Conservation (phyloP, 2,113 vertebrate species). For the Mesembrinibis cayennensis region DNA sequence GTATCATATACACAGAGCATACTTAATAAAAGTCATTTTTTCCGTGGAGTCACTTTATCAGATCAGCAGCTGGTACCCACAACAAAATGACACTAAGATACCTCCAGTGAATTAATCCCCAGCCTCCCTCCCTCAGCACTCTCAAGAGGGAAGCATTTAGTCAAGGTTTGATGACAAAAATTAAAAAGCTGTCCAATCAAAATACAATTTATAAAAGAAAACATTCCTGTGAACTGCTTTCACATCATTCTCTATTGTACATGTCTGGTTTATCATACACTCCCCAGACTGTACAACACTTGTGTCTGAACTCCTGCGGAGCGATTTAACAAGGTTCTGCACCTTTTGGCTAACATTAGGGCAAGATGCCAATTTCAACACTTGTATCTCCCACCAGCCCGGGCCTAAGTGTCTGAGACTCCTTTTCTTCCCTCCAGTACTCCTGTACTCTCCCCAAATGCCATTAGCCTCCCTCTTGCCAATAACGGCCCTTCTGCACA, state of each 20-base stretch:
- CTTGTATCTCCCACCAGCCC: neutral
- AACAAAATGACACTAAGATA: neutral
- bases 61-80: neutral
- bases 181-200: neutral
- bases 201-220: neutral
- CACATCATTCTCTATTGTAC: neutral
- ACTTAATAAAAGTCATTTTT: neutral
- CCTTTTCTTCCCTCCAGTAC: neutral
- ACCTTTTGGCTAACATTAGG: neutral
- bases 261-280: neutral
- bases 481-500: neutral
- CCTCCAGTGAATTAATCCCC: neutral
- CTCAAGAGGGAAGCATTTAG: neutral
- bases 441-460: neutral
- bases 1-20: neutral
- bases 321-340: neutral
- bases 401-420: neutral
- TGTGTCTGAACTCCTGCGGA: neutral
- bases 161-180: neutral
- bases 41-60: neutral
- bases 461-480: neutral
- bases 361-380: neutral
- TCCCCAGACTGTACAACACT: neutral
- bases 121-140: neutral
- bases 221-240: neutral